These are phyloP conservation scores for Aegotheles bennettii DNA, from an alignment of 2,113 vertebrate genomes.

Conservation along the genomic window DNA sequence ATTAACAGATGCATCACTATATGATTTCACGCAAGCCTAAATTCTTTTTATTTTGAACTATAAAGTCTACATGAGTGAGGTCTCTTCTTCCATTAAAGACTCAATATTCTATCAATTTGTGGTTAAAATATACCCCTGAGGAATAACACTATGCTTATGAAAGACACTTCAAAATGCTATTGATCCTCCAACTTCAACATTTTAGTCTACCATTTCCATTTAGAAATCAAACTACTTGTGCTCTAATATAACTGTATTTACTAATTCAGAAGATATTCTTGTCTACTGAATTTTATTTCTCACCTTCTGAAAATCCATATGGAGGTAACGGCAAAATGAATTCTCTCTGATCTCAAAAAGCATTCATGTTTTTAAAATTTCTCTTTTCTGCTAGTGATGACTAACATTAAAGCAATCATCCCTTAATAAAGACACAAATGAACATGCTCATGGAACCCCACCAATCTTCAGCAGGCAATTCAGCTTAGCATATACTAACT, in stretches of 20 bases:
- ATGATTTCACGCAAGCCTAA: neutral
- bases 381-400: neutral
- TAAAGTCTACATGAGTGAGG: neutral
- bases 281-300: neutral
- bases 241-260: neutral
- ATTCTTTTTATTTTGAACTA: neutral
- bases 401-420: neutral
- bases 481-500: neutral
- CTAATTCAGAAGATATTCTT: neutral
- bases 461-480: neutral
- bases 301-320: neutral
- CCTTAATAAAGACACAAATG: neutral
- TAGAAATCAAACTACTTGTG: neutral
- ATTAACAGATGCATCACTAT: neutral
- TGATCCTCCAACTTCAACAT: neutral
- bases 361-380: neutral
- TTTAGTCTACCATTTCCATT: neutral
- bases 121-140: neutral
- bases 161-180: neutral
- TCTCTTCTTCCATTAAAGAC: neutral
- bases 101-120: neutral
- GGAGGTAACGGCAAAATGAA: neutral
- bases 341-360: neutral
- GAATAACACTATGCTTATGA: neutral
- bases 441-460: neutral